Base-by-base conservation (phyloP, 2,888 invertebrate species). In the Phaonia tiefii region DNA sequence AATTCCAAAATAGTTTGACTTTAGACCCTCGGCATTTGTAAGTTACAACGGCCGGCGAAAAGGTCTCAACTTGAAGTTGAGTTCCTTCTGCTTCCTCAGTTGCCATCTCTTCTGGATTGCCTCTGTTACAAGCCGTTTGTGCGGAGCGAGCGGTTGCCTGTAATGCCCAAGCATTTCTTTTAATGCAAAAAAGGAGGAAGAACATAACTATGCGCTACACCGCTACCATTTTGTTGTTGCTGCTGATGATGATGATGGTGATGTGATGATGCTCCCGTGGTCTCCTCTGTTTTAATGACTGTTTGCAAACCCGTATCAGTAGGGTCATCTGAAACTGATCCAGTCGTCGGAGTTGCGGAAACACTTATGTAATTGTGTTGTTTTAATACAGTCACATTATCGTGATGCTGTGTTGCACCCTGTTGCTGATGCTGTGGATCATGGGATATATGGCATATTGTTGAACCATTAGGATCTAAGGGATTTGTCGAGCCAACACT, bases 131-230 rank as follows among this genome's bases (percentile, higher is more conserved):
- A 84, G 85, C 8, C 81, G 80, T 58, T 86, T 87, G 74, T 86
- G 85, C 69, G 84, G 22, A 11, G 44, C 49, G 22, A 69, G 60
- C 25, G 81, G 85, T 74, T 86, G 88, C 80, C 87, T 89, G 66
- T 89, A 89, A 82, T 88, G 89, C 86, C 88, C 88, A 89, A 90
- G 90, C 89, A 90, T 89, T 90, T 90, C 88, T 85, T 87, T 91
- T 86, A 91, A 86, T 90, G 91, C 89, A 91, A 90, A 91, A 91
- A 91, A 90, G 91, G 90, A 83, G 91, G 91, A 87, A 91, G 84
- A 56, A 90, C 90, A 85, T 91, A 91, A 84, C 87, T 91, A 82
- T 91, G 91, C n/a, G 89, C 88, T 83, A 88, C 89, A 85, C 80
- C 89, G 85, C 75, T 84, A 82, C 77, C 83, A 70, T 75, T 84